Percentiles rank a stretch among this genome's conserved stretches.
Evolutionary conservation across 2,113 vertebrate genomes (phyloP).

Genomic region (Dipodomys spectabilis): DNA sequence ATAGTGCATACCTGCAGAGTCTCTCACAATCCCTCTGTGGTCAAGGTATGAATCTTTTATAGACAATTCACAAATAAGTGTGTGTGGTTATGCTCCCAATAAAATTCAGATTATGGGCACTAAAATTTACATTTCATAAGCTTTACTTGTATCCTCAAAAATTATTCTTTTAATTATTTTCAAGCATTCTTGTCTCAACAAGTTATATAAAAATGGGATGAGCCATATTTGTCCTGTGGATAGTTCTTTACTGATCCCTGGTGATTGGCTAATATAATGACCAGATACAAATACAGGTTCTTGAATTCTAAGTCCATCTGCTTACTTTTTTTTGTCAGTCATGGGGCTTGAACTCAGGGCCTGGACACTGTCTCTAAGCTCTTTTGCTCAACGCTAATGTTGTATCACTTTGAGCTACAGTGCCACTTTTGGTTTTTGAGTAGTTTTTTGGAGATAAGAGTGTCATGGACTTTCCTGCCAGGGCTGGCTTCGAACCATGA

Average conservation of each 20-base stretch:
- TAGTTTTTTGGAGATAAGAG: too few relatives aligned
- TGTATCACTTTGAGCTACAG: too few relatives aligned
- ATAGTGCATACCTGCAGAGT: too few relatives aligned
- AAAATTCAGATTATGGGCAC: background rate
- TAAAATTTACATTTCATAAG: background rate
- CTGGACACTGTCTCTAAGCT: too few relatives aligned
- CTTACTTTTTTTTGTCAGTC: background rate
- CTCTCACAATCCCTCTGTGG: background rate
- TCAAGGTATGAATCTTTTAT: background rate
- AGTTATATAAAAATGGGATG: background rate
- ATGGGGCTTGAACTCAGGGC: too few relatives aligned
- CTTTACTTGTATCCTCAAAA: background rate
- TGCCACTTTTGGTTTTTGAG: too few relatives aligned
- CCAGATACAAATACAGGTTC: background rate
- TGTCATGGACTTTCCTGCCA: too few relatives aligned
- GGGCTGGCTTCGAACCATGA: too few relatives aligned
- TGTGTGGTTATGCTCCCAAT: background rate
- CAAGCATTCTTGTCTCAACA: background rate
- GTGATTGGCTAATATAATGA: background rate
- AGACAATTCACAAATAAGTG: background rate
- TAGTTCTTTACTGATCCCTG: background rate
- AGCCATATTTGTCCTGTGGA: background rate
- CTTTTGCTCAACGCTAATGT: too few relatives aligned
- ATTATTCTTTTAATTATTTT: background rate
- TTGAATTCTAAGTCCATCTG: background rate